These are phyloP conservation scores for Macrotrachela quadricornifera DNA, from an alignment of 1,140 invertebrate species.

Conservation along the genomic window DNA sequence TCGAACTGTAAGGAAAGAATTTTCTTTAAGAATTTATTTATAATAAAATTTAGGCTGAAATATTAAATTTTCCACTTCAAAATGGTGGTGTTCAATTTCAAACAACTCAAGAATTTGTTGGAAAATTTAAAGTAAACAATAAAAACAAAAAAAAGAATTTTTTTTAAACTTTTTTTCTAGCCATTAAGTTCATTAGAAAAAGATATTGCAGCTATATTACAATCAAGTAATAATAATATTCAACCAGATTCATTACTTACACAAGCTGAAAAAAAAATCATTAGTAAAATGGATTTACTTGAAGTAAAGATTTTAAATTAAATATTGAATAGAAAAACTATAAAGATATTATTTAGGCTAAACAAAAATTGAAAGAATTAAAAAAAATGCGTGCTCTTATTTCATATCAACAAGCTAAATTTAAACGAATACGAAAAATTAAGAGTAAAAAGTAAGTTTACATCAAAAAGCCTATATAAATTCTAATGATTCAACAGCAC, in stretches of 20 bases:
- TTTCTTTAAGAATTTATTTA: background rate
- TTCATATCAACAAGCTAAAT: conserved; percentile 38
- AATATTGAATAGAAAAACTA: background rate
- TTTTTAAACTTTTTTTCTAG: conserved; percentile 21
- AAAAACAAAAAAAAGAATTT: conserved; percentile 40
- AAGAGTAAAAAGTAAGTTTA: conserved; percentile 41
- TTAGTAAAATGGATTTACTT: conserved; percentile 44
- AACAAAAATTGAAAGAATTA: conserved; percentile 28
- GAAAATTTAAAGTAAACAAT: conserved; percentile 35
- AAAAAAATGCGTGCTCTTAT: conserved; percentile 56
- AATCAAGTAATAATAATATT: conserved; percentile 30
- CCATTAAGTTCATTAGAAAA: conserved; percentile 38
- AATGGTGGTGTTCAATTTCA: background rate
- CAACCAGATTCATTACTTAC: conserved; percentile 27
- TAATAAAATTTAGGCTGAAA: conserved; percentile 57
- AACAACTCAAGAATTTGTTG: background rate
- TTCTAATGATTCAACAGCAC: no score
- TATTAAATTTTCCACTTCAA: conserved; percentile 27
- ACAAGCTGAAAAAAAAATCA: conserved; percentile 31
- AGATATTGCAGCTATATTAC: conserved; percentile 35
- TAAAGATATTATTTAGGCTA: conserved; percentile 21
- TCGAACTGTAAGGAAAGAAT: conserved; percentile 27
- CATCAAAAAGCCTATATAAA: no score
- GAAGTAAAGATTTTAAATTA: conserved; percentile 38
- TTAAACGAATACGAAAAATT: conserved; percentile 39